Evolutionary conservation across 2,113 vertebrate genomes (phyloP).

Genomic region (Dromiciops gliroides): DNA sequence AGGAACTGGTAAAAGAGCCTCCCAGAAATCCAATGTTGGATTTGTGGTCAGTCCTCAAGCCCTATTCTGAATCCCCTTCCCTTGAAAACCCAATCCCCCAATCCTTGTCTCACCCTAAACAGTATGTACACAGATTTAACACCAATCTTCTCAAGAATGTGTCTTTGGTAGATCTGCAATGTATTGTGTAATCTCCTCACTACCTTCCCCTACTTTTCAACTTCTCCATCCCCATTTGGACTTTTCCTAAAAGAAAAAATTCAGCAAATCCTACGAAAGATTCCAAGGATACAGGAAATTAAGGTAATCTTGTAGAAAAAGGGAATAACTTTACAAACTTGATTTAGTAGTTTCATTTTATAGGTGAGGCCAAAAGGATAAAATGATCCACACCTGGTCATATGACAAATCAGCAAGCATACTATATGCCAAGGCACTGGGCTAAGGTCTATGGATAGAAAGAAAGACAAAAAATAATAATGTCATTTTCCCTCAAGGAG

Average conservation of each 20-base stretch:
- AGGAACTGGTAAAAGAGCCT: conserved; percentile 8
- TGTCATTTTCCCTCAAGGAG: not conserved
- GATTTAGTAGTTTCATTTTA: no score
- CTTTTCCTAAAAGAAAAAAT: not conserved
- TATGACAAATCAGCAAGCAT: not conserved
- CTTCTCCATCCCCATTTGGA: not conserved
- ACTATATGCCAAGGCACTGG: not conserved
- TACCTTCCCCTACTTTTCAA: not conserved
- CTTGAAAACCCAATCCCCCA: not conserved
- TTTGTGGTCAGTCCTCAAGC: not conserved
- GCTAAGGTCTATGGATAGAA: not conserved
- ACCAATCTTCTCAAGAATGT: not conserved
- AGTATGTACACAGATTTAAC: not conserved
- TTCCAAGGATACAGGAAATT: conserved; percentile 6
- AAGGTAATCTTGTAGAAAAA: not conserved
- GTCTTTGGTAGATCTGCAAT: not conserved
- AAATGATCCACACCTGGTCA: not conserved
- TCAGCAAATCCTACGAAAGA: conserved; percentile 15
- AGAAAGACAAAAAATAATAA: not conserved
- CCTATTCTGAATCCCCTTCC: not conserved
- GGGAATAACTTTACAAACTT: not conserved
- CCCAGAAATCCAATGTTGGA: not conserved
- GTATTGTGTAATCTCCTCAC: not conserved
- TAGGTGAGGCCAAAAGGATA: no score
- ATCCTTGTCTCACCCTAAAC: not conserved